A percentile compares a stretch with the other conserved stretches of the same genome.
Evolutionary conservation across 2,113 vertebrate species (phyloP).

Genomic region (Proterorhinus semilunaris): DNA sequence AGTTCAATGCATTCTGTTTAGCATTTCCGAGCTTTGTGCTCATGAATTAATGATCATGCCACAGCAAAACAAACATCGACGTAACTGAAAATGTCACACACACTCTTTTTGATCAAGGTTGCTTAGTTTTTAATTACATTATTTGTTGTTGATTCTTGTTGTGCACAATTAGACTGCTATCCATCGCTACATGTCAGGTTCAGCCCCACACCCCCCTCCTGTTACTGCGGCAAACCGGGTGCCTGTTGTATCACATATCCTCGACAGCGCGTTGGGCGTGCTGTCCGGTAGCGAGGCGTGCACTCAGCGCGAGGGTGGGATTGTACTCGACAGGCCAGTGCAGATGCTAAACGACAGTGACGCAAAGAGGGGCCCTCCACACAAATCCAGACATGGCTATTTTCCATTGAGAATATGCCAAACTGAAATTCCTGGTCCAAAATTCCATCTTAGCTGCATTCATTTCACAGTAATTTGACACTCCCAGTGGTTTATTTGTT

Average conservation of each 20-base stretch:
- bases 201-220: constrained; percentile 9
- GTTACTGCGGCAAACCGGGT: constrained; percentile 52
- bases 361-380: constrained; percentile 65
- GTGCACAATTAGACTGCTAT: constrained; percentile 51
- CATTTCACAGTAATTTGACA: constrained; percentile 16
- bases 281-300: constrained; percentile 53
- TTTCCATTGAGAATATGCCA: constrained; percentile 62
- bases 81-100: constrained; percentile 24
- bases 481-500: neutral
- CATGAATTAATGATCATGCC: constrained; percentile 10
- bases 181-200: constrained; percentile 61
- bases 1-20: neutral
- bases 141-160: constrained; percentile 30
- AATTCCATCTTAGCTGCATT: constrained; percentile 54
- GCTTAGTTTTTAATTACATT: neutral
- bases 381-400: constrained; percentile 66
- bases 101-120: constrained; percentile 19
- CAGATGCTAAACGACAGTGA: constrained; percentile 77
- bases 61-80: constrained; percentile 18
- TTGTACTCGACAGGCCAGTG: constrained; percentile 65
- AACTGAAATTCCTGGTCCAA: constrained; percentile 58
- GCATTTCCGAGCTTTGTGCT: constrained; percentile 7
- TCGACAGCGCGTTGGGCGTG: constrained; percentile 60
- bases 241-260: constrained; percentile 64
- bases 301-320: constrained; percentile 65